Percentiles rank a stretch among this genome's conserved stretches.
Conservation (phyloP, 2,797 vertebrate genomes). For the Coreius guichenoti region DNA sequence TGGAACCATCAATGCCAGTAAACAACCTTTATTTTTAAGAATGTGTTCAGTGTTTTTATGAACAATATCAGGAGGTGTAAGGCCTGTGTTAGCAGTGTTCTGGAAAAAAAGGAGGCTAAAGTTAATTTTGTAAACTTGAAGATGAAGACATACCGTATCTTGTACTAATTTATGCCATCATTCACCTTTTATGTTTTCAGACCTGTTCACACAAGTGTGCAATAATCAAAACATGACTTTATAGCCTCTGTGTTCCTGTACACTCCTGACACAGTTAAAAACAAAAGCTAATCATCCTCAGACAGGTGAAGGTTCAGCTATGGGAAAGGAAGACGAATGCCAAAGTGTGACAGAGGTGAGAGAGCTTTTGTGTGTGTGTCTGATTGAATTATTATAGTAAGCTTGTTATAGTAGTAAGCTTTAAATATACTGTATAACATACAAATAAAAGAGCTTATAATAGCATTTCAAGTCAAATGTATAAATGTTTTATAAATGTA, state of each 20-base stretch:
- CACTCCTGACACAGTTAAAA: constrained; percentile 8
- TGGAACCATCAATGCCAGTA: no score
- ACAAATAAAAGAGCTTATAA: no score
- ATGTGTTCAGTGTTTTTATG: neutral
- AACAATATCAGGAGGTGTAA: neutral
- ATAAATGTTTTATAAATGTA: no score
- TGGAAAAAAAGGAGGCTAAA: neutral
- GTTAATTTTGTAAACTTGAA: neutral
- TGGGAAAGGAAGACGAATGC: neutral
- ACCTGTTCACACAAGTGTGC: neutral
- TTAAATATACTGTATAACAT: no score
- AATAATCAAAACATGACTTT: neutral
- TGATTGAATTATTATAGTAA: no score
- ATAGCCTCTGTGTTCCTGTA: neutral
- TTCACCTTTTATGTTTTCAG: neutral
- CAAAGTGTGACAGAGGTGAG: neutral
- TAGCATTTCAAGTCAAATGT: no score
- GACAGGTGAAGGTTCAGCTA: constrained; percentile 3
- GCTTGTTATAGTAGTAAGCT: no score
- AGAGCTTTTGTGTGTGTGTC: no score
- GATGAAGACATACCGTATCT: neutral
- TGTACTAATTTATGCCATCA: neutral
- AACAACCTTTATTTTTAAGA: no score
- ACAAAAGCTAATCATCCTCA: neutral
- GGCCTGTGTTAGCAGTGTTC: neutral